These are phyloP conservation scores for Synergus laeviventris DNA, from an alignment of 2,888 invertebrate genomes.

Conservation along the genomic window DNA sequence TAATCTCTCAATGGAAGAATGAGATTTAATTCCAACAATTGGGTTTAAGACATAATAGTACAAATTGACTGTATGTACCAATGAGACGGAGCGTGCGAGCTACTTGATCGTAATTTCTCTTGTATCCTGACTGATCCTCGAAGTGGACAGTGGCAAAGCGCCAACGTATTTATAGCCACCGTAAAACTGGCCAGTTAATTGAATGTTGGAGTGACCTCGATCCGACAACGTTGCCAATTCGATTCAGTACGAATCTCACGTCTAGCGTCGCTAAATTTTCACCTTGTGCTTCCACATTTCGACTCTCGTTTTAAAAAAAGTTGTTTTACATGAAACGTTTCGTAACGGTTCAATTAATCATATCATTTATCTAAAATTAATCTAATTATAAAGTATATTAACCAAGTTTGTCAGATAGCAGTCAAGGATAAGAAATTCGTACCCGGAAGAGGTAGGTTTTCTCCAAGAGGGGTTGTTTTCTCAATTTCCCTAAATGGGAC, in stretches of 20 bases:
- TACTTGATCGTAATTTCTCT: conserved; percentile 39
- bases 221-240: conserved; percentile 36
- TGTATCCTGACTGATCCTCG: conserved; percentile 27
- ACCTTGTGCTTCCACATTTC: background rate
- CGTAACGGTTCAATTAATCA: background rate
- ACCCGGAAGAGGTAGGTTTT: conserved; percentile 8
- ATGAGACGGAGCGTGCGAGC: conserved; percentile 22
- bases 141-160: conserved; percentile 40
- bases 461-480: conserved; percentile 40
- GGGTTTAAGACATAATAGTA: background rate
- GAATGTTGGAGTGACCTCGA: conserved; percentile 51
- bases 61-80: conserved; percentile 7
- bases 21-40: background rate
- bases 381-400: background rate
- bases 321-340: background rate
- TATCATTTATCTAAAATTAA: background rate
- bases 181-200: conserved; percentile 56
- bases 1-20: too few species aligned
- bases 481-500: conserved; percentile 54
- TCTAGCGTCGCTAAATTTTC: conserved; percentile 42
- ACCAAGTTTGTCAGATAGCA: background rate
- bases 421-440: background rate
- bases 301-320: background rate
- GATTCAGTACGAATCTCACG: conserved; percentile 23
- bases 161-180: conserved; percentile 53